Evolutionary conservation across 1,140 invertebrate genomes (phyloP), one percentile per base, ranked within the genome.

Genomic region (Hylyphantes graminicola): DNA sequence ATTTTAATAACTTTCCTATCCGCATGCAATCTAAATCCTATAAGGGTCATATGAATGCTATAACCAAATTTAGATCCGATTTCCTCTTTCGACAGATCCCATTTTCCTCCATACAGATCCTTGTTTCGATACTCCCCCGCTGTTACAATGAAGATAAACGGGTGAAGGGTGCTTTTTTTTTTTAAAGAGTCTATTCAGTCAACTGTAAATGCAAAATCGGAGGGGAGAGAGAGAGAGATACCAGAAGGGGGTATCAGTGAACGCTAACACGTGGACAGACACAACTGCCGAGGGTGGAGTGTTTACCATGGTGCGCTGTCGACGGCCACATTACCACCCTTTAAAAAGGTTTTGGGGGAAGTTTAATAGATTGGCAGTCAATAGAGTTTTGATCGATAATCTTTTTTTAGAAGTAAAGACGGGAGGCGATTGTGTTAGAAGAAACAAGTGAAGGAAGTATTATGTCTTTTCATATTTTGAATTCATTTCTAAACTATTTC

Each of bases 201-300:
- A 48, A n/a, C 8, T 57, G 54, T 57, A 74, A 74, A 74, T 74
- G 21, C 53, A 50, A 57, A 74, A 74, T 57, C 35, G 54, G 57
- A 51, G 50, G 68, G 54, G 21, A 21, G 17, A 11, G 13, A 13
- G 12, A 72, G 54, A 15, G 68, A 74, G 3, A 19, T 53, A 55
- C 10, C 10, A 21, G 21, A 21, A 57, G 48, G 12, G 15, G 72
- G 72, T 74, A 74, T 74, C 72, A 21, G 12, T 48, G 72, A 59
- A 74, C 54, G 19, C 54, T 55, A 57, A 59, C 72, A 74, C 72
- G 72, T 74, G 72, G 13, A 21, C 54, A 57, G 35, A 13, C 72
- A 55, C 55, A 74, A 74, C 72, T 57, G 72, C 53, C 57, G 13
- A 55, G 53, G 72, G 2, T 74, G 35, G 35, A 35, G 35, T 57